phyloP scores from a whole-genome alignment of 2,888 invertebrate species.

The Laspeyria flexula region DNA sequence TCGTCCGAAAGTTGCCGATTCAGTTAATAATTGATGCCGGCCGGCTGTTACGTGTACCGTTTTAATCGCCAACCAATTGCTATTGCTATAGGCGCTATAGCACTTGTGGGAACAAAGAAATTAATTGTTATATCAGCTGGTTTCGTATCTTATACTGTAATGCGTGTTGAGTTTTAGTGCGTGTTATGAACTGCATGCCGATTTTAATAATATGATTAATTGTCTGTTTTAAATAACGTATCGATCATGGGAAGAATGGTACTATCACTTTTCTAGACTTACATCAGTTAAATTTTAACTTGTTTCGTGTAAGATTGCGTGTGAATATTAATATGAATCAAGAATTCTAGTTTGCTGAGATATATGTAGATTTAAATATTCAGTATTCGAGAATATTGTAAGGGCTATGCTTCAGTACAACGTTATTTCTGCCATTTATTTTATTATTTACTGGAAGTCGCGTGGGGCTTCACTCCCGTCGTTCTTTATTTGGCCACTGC shows the following conservation, averaged over 20 bases:
- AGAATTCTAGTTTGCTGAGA: too few species aligned
- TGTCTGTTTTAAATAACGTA: neutral
- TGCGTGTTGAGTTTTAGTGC: conserved; percentile 6
- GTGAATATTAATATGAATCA: neutral
- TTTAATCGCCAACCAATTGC: conserved; percentile 21
- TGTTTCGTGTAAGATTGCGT: neutral
- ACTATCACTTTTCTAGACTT: neutral
- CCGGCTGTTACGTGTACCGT: conserved; percentile 58
- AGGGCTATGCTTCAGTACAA: too few species aligned
- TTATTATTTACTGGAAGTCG: too few species aligned
- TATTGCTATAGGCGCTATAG: conserved; percentile 14
- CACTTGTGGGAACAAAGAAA: conserved; percentile 15
- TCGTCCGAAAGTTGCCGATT: conserved; percentile 70
- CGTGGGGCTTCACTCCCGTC: too few species aligned
- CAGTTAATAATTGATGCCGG: conserved; percentile 71
- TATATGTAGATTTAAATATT: too few species aligned
- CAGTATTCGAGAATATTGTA: too few species aligned
- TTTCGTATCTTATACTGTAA: conserved; percentile 5
- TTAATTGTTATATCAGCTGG: conserved; percentile 15
- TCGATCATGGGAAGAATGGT: neutral
- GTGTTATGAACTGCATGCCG: conserved; percentile 4
- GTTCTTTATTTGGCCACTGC: too few species aligned
- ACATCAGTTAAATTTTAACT: neutral
- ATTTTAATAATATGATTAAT: neutral
- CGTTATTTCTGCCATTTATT: too few species aligned